These are phyloP conservation scores for Eudyptes chrysolophus DNA, from an alignment of 2,113 vertebrate species.

Conservation along the genomic window DNA sequence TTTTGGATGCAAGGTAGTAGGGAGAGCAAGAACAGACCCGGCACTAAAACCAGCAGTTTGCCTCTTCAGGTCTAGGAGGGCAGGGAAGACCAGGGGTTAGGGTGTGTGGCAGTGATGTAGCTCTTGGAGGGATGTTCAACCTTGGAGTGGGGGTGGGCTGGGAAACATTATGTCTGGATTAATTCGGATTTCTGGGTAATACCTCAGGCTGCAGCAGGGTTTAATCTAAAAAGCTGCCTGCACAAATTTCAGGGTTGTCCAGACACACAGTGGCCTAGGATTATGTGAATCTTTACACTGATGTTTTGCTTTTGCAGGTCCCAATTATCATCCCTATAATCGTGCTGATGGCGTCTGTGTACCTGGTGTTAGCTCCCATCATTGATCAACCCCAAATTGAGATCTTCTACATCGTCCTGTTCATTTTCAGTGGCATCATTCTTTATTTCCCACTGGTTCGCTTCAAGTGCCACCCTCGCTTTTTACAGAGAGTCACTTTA, in stretches of 20 bases:
- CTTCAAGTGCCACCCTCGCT: slow-evolving; percentile 76
- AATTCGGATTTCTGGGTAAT: not conserved
- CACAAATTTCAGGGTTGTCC: not conserved
- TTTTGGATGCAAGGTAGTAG: not conserved
- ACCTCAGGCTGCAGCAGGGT: not conserved
- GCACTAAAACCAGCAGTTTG: not conserved
- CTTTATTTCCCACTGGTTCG: slow-evolving; percentile 85
- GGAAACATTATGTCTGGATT: not conserved
- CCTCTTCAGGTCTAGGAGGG: not conserved
- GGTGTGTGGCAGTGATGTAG: not conserved
- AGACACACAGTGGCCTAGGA: not conserved
- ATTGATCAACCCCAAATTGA: slow-evolving; percentile 81
- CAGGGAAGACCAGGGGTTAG: not conserved
- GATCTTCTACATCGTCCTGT: slow-evolving; percentile 83
- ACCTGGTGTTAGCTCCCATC: slow-evolving; percentile 85
- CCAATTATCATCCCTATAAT: slow-evolving; percentile 83
- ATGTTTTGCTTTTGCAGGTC: slow-evolving; percentile 72
- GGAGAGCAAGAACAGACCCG: not conserved
- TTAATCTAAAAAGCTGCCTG: not conserved
- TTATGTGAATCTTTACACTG: not conserved
- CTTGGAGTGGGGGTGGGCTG: not conserved
- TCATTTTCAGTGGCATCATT: slow-evolving; percentile 81
- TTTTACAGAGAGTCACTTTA: slow-evolving; percentile 75
- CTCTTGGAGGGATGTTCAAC: not conserved
- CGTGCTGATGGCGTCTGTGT: slow-evolving; percentile 78